Conservation (phyloP, 2,113 vertebrate genomes). For the Prochilodus magdalenae region DNA sequence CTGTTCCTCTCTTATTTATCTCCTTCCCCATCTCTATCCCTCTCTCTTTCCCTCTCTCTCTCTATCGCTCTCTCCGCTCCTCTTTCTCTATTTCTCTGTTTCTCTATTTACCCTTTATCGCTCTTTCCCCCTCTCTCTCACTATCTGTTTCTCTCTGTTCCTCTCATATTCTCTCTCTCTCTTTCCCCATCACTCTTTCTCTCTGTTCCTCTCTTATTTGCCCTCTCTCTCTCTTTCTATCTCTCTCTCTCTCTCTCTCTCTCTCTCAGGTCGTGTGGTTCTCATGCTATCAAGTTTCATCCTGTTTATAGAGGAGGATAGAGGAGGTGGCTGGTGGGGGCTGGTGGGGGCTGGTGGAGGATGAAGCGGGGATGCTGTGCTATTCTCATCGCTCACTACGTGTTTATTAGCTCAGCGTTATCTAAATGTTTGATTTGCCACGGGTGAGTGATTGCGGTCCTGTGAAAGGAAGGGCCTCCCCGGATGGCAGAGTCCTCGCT, state of each 20-base stretch:
- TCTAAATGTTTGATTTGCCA: slow-evolving; percentile 51
- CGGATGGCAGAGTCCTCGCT: background rate
- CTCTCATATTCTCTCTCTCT: no score
- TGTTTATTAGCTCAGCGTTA: slow-evolving; percentile 48
- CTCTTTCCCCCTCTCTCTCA: background rate
- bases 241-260: slow-evolving; percentile 9
- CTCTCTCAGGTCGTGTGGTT: slow-evolving; percentile 32
- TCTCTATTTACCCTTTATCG: background rate
- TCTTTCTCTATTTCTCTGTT: no score
- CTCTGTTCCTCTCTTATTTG: no score
- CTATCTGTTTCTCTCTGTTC: no score
- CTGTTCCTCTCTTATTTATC: no score
- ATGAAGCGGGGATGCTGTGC: background rate
- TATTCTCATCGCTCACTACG: slow-evolving; percentile 14
- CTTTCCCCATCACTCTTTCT: no score
- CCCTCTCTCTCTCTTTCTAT: background rate
- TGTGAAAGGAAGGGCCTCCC: slow-evolving; percentile 19
- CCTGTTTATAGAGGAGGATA: slow-evolving; percentile 47
- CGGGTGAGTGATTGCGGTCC: slow-evolving; percentile 36
- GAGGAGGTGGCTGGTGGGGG: slow-evolving; percentile 24
- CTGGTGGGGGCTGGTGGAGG: background rate
- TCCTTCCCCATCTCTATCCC: no score
- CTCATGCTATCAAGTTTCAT: slow-evolving; percentile 50
- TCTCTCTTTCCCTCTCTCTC: no score
- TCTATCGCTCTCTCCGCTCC: no score